These are phyloP conservation scores for Graptemys geographica DNA, from an alignment of 2,797 vertebrate species.

Conservation along the genomic window DNA sequence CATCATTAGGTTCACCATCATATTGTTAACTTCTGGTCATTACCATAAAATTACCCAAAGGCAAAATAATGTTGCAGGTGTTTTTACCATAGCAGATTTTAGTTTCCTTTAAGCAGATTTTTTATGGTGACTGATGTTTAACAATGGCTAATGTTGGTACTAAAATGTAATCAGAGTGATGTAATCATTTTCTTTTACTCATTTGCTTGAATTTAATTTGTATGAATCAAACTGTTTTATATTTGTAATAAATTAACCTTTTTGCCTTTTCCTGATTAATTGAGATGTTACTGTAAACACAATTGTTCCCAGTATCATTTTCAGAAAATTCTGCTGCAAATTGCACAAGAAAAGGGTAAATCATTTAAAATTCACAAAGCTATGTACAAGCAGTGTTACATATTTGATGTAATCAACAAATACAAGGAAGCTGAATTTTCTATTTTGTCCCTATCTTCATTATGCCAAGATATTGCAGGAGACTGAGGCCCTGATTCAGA, in stretches of 20 bases:
- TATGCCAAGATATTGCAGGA: background rate
- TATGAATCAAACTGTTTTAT: background rate
- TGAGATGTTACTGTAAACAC: background rate
- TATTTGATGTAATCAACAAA: background rate
- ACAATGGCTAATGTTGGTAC: background rate
- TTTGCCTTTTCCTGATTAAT: background rate
- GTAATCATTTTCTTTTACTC: background rate
- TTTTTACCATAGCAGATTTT: background rate
- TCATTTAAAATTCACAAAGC: background rate
- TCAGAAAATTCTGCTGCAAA: background rate
- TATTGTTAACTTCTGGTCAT: background rate
- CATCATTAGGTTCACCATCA: background rate
- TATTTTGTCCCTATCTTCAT: background rate
- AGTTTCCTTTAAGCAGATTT: background rate
- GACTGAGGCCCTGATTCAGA: background rate
- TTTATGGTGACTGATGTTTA: background rate
- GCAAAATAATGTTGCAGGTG: background rate
- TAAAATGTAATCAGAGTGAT: background rate
- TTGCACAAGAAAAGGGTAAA: background rate
- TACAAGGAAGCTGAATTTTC: background rate
- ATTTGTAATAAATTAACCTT: background rate
- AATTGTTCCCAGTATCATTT: background rate
- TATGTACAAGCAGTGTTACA: background rate
- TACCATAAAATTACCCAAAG: slow-evolving; percentile 10
- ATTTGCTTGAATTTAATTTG: background rate